phyloP scores from a whole-genome alignment of 1,140 invertebrate genomes.

The Drosophila teissieri region DNA sequence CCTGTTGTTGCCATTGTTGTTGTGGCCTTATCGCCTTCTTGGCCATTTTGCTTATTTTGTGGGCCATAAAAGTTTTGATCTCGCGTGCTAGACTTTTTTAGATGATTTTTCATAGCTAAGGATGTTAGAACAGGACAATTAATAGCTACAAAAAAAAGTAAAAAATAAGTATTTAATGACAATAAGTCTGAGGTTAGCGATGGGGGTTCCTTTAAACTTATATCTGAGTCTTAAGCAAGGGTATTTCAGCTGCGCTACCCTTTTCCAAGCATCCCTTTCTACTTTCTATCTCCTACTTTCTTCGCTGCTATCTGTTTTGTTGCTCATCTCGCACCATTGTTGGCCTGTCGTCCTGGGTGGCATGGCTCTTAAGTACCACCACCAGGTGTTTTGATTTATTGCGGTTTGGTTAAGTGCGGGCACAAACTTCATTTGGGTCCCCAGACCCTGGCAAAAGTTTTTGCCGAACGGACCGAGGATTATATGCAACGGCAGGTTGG shows the following conservation, averaged over 20 bases:
- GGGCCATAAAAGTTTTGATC: slow-evolving; percentile 36
- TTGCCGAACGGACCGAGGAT: slow-evolving; percentile 11
- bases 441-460: slow-evolving; percentile 40
- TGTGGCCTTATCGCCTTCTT: slow-evolving; percentile 38
- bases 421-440: slow-evolving; percentile 73
- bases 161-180: too few relatives aligned
- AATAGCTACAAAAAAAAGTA: too few relatives aligned
- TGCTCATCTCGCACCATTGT: slow-evolving; percentile 38
- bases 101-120: slow-evolving; percentile 4
- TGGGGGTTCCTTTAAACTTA: too few relatives aligned
- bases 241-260: neutral
- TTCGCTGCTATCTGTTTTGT: slow-evolving; percentile 25
- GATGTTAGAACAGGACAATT: neutral
- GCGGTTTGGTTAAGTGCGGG: slow-evolving; percentile 74
- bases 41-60: slow-evolving; percentile 38
- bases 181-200: too few relatives aligned
- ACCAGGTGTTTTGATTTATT: slow-evolving; percentile 78
- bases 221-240: neutral
- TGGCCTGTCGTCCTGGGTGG: slow-evolving; percentile 26
- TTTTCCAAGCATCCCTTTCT: neutral
- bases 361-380: slow-evolving; percentile 50
- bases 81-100: slow-evolving; percentile 8
- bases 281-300: neutral
- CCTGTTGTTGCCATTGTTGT: slow-evolving; percentile 68
- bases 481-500: slow-evolving; percentile 13